Percentiles rank a stretch among this genome's conserved stretches.
phyloP scores from a whole-genome alignment of 2,113 vertebrate species.

The Rostratula benghalensis region DNA sequence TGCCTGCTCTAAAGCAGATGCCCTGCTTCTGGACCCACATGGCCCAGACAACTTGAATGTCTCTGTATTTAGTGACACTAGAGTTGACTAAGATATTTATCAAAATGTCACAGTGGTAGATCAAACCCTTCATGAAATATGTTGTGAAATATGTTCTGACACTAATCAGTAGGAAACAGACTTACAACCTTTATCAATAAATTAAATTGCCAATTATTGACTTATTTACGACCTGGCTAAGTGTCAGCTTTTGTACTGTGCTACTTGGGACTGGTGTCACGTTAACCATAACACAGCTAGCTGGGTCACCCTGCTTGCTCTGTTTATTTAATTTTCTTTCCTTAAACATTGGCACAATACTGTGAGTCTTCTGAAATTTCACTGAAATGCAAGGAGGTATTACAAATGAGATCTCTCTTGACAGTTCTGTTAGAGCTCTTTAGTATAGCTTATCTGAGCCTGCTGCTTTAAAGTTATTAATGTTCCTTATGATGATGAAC shows the following conservation, averaged over 20 bases:
- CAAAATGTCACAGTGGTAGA: background rate
- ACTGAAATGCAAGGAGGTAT: background rate
- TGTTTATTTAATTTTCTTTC: slow-evolving; percentile 7
- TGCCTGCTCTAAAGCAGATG: background rate
- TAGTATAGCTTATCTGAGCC: background rate
- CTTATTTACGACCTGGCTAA: background rate
- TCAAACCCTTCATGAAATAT: background rate
- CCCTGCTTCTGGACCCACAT: background rate
- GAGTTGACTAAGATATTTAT: background rate
- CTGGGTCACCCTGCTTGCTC: slow-evolving; percentile 44
- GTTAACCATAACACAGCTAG: background rate
- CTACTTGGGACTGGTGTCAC: background rate
- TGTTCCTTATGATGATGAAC: background rate
- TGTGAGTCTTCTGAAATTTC: background rate
- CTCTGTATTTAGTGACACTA: background rate
- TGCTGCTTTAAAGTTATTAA: background rate
- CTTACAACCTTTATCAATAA: background rate
- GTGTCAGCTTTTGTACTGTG: background rate
- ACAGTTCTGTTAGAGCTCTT: background rate
- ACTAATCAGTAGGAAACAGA: background rate
- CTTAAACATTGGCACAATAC: slow-evolving; percentile 30
- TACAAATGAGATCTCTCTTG: background rate
- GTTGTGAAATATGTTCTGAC: slow-evolving; percentile 17
- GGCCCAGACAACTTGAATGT: background rate
- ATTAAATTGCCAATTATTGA: slow-evolving; percentile 49